Percentiles rank a stretch among this genome's conserved stretches.
Conservation (phyloP, 64 coral and sea anemone genomes). For the Pachyseris speciosa region DNA sequence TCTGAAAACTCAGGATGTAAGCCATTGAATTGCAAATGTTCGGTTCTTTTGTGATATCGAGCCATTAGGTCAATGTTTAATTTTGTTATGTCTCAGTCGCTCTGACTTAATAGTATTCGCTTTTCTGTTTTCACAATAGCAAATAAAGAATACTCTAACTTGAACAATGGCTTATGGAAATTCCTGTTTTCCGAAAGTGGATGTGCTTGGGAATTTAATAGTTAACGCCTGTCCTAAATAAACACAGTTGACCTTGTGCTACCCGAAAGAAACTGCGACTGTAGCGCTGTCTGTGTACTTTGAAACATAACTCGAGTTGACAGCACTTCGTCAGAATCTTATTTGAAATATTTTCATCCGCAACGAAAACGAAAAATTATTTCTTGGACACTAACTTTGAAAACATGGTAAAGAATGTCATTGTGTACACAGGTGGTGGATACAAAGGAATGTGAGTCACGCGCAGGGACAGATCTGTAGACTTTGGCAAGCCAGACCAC, state of each 20-base stretch:
- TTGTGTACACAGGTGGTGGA: neutral
- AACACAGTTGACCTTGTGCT: conserved; percentile 14
- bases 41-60: neutral
- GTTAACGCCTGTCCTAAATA: neutral
- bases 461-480: no score
- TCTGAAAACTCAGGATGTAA: no score
- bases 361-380: neutral
- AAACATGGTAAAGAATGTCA: neutral
- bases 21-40: neutral
- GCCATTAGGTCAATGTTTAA: neutral
- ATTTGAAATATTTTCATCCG: neutral
- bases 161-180: conserved; percentile 23
- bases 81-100: neutral
- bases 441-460: neutral
- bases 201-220: neutral
- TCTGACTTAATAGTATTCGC: neutral
- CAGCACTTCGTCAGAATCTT: neutral
- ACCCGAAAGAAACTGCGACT: neutral
- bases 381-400: neutral
- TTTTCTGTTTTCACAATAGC: conserved; percentile 5
- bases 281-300: neutral
- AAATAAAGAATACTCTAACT: conserved; percentile 6
- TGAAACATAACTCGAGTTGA: neutral
- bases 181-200: neutral
- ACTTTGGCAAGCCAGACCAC: neutral